phyloP scores from a whole-genome alignment of 2,888 invertebrate species.

The Calameuta pallipes region DNA sequence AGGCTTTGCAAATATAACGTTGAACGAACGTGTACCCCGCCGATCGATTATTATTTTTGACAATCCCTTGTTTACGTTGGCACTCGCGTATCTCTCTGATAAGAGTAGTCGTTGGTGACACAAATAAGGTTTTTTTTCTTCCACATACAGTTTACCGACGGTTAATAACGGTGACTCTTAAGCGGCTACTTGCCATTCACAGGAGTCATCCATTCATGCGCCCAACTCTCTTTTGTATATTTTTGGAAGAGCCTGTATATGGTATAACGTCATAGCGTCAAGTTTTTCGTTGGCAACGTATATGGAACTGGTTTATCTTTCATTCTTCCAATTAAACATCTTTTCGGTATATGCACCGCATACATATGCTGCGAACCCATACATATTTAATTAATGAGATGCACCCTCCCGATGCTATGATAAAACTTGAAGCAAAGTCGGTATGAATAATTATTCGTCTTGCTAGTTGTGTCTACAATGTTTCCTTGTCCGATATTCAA shows the following conservation, averaged over 20 bases:
- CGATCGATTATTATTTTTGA: neutral
- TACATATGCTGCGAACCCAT: neutral
- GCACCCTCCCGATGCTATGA: constrained; percentile 51
- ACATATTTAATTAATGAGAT: constrained; percentile 50
- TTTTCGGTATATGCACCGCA: constrained; percentile 3
- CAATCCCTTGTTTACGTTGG: neutral
- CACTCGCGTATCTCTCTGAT: neutral
- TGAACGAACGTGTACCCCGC: neutral
- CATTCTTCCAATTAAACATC: constrained; percentile 3
- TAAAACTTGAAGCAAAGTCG: constrained; percentile 41
- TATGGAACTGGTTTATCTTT: constrained; percentile 6
- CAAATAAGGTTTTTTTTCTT: neutral
- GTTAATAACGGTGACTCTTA: neutral
- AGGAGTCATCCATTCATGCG: neutral
- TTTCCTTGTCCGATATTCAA: neutral
- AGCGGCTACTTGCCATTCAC: neutral
- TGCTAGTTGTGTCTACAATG: constrained; percentile 22
- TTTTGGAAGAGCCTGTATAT: neutral
- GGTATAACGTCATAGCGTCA: neutral
- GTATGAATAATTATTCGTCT: constrained; percentile 53
- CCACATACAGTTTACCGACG: neutral
- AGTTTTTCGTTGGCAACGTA: neutral
- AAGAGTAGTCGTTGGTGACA: neutral
- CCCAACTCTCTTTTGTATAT: neutral
- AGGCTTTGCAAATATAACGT: neutral